A percentile compares a stretch with the other conserved stretches of the same genome.
Evolutionary conservation across 2,797 vertebrate species (phyloP).

Genomic region (Gambusia yucatana): DNA sequence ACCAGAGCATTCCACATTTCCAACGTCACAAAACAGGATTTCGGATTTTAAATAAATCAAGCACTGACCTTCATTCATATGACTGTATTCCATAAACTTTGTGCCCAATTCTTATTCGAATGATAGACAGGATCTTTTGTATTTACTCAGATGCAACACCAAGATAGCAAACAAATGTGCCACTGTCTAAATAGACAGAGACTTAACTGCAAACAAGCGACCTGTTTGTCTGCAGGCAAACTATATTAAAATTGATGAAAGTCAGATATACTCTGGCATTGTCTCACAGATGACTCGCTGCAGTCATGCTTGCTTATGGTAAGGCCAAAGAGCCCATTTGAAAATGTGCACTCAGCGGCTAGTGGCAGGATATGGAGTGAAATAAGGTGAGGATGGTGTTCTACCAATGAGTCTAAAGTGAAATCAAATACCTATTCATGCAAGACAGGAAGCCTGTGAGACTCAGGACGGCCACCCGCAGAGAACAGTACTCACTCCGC

Average conservation of each 20-base stretch:
- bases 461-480: conserved; percentile 79
- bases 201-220: background rate
- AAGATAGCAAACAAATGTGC: conserved; percentile 22
- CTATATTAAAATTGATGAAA: background rate
- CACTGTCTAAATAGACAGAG: conserved; percentile 8
- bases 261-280: conserved; percentile 55
- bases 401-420: conserved; percentile 67
- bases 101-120: background rate
- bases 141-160: conserved; percentile 9
- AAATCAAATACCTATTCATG: conserved; percentile 90
- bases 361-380: conserved; percentile 37
- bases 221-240: background rate
- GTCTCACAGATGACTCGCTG: conserved; percentile 41
- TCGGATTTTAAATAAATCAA: conserved; percentile 23
- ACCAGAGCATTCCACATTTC: background rate
- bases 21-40: background rate
- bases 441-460: conserved; percentile 82
- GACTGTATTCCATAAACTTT: background rate
- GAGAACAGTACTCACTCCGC: conserved; percentile 84
- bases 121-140: background rate
- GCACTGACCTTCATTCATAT: background rate
- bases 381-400: conserved; percentile 50
- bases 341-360: conserved; percentile 57
- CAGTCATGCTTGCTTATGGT: conserved; percentile 27
- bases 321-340: conserved; percentile 57